Percentiles rank a stretch among this genome's conserved stretches.
These are phyloP conservation scores for Choloepus didactylus DNA, from an alignment of 2,797 vertebrate species.

Conservation along the genomic window DNA sequence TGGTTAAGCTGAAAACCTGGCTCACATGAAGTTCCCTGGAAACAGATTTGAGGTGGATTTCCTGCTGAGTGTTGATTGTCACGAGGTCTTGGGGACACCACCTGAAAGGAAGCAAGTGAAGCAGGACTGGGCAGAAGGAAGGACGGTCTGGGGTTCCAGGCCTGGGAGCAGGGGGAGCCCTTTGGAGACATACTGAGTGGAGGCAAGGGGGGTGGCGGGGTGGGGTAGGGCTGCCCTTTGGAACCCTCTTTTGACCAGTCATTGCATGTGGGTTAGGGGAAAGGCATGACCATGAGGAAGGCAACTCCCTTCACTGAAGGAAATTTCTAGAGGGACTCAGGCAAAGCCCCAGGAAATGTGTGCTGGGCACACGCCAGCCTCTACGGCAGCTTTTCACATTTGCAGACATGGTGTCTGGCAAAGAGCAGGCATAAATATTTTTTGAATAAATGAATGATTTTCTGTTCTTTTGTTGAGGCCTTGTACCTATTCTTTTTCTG, in stretches of 20 bases:
- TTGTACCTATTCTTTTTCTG: not conserved
- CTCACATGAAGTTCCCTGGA: not conserved
- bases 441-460: not conserved
- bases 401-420: accelerated
- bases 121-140: not conserved
- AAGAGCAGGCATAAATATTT: not conserved
- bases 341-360: not conserved
- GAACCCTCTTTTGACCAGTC: not conserved
- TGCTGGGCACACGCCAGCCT: not conserved
- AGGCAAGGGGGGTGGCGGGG: not conserved
- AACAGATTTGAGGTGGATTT: not conserved
- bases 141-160: not conserved
- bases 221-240: not conserved
- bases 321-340: not conserved
- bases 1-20: not conserved
- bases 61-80: not conserved
- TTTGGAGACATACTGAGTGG: not conserved
- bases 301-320: not conserved
- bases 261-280: not conserved
- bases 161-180: not conserved
- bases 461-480: not conserved
- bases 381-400: not conserved
- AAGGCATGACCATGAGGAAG: not conserved
- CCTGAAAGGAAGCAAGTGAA: not conserved
- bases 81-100: too few relatives aligned